phyloP scores from a whole-genome alignment of 2,888 invertebrate species.

The Corythucha ciliata region DNA sequence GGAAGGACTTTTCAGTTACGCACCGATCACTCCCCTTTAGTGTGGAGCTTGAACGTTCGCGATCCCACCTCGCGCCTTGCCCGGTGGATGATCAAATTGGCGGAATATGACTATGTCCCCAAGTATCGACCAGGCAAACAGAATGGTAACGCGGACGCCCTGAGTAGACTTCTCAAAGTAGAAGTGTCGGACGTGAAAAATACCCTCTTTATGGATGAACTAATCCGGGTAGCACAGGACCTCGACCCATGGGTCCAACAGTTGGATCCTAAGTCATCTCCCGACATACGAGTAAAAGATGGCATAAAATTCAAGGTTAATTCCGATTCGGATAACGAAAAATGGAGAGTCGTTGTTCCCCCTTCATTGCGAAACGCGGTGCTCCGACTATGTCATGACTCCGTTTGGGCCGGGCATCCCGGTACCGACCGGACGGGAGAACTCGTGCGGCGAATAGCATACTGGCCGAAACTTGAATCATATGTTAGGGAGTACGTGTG shows the following conservation, averaged over 20 bases:
- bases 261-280: not conserved
- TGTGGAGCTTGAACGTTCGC: not conserved
- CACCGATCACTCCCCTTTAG: not conserved
- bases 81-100: not conserved
- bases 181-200: not conserved
- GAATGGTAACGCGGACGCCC: conserved; percentile 3
- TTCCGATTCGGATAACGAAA: too few species aligned
- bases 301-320: not conserved
- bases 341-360: too few species aligned
- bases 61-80: not conserved
- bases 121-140: conserved; percentile 3
- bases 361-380: not conserved
- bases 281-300: too few species aligned
- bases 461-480: not conserved
- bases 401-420: not conserved
- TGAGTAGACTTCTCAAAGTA: not conserved
- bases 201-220: not conserved
- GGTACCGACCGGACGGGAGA: not conserved
- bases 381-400: not conserved
- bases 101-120: conserved; percentile 5
- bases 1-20: not conserved
- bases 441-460: not conserved
- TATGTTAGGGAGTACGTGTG: not conserved
- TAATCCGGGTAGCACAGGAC: not conserved
- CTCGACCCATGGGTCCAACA: not conserved